Base-by-base conservation (phyloP, 1,140 invertebrate genomes). In the Drosophila navojoa region DNA sequence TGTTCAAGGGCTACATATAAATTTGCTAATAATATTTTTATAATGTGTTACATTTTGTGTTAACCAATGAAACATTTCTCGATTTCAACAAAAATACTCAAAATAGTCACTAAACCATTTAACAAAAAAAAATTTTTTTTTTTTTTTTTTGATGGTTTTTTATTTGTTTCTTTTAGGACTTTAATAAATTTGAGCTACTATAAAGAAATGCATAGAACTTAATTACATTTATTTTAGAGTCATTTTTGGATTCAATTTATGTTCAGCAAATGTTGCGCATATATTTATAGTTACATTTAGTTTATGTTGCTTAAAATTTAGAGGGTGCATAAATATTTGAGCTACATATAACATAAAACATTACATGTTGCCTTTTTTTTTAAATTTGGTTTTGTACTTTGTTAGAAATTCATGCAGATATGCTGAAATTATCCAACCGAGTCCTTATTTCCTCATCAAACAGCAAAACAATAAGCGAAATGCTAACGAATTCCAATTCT, bases 391-490 rank as follows among this genome's bases (percentile, higher is more conserved):
- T 84, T 85, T 87, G 82, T 86, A 87, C 81, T 86, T 82, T 86
- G 81, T 82, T 86, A 86, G 81, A 87, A 86, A 86, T 87, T 86
- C 78, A 81, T 70, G 81, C 81, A 86, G 82, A 86, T 86, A 86
- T 86, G 82, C 78, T 59, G 75, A 71, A 86, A 86, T 86, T 72
- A 82, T 86, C 82, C 81, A 86, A 86, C 82, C 82, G 75, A 86
- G 79, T 86, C 71, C 74, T 61, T 69, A 47, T 25, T 53, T 47
- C 54, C 44, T 55, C 42, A 19, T 55, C 4, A 63, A 63, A 70
- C 35, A 71, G 67, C 45, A 44, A 7, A 40, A 40, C 47, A 53
- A 67, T 57, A 35, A 71, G 52, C 61, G 22, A 66, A 71, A 44
- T 53, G 19, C 69, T 35, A 66, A 71, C 53, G 16, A 35, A 10